phyloP scores from a whole-genome alignment of 2,888 invertebrate species.

The Platyscelio sp. region DNA sequence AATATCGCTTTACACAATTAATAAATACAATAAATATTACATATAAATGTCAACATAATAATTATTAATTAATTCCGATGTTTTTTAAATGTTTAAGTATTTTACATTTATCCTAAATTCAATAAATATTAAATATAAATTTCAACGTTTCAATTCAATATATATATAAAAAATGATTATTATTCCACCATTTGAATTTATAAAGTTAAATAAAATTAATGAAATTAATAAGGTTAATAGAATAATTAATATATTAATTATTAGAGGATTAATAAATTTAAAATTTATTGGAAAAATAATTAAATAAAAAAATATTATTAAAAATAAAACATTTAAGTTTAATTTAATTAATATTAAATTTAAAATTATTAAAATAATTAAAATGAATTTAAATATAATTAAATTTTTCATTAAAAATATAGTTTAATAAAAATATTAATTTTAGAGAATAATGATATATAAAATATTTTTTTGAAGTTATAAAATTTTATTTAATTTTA shows the following conservation, averaged over 20 bases:
- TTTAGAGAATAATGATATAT: constrained; percentile 89
- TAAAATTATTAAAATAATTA: constrained; percentile 83
- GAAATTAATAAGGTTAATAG: constrained; percentile 86
- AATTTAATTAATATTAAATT: constrained; percentile 83
- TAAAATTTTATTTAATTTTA: constrained; percentile 87
- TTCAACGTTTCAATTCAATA: too few species aligned
- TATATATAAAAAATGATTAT: constrained; percentile 89
- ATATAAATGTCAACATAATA: too few species aligned
- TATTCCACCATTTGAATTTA: constrained; percentile 87
- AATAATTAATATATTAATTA: constrained; percentile 83
- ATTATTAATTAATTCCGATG: too few species aligned
- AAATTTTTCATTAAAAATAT: constrained; percentile 85
- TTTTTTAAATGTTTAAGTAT: too few species aligned
- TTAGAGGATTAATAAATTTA: constrained; percentile 1
- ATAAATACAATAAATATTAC: too few species aligned
- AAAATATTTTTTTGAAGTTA: constrained; percentile 86
- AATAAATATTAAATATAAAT: too few species aligned
- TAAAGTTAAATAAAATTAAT: constrained; percentile 84
- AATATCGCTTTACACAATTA: too few species aligned
- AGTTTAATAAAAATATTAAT: constrained; percentile 90
- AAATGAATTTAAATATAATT: constrained; percentile 12
- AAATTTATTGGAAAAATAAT: too few species aligned
- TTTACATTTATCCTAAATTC: too few species aligned
- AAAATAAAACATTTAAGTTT: constrained; percentile 72
- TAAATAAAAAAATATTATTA: constrained; percentile 82